Evolutionary conservation across 2,888 invertebrate genomes (phyloP), one percentile per base, ranked within the genome.

Genomic region (Lithodes maja): DNA sequence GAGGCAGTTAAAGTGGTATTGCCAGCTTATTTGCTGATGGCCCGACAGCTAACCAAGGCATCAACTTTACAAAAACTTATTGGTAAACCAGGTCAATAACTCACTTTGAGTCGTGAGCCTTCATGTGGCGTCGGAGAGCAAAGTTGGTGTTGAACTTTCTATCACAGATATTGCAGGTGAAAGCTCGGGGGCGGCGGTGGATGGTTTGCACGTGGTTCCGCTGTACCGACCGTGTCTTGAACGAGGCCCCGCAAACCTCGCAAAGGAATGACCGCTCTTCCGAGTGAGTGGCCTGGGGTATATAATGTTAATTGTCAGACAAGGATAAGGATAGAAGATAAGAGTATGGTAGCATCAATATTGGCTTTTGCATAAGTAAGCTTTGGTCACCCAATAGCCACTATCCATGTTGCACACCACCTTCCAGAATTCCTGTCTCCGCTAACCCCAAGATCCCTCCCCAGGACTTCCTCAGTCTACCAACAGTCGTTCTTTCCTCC

Each of bases 181-280:
- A 93, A 0, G 94, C 92, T 1, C 93, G 92, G 0, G 94, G 94
- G 88, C 94, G 94, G 55, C 93, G 92, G 92, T 94, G 94, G 80
- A 94, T 93, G 33, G 93, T 93, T 80, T 93, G 92, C 5, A 94
- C 93, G 90, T 94, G 94, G 88, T 94, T 94, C 54, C 93, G 92
- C 91, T 94, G 94, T 1, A 93, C 93, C 0, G 93, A 93, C 33
- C 93, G 93, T 0, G 94, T 94, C 92, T 93, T 95, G 94, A 94
- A 93, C 93, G 94, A 90, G 93, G 94, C 94, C n/a, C 95, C 95
- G 92, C 95, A 95, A 9, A 94, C 93, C 89, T 95, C 94, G 92
- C 95, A 95, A 68, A 95, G 94, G 92, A 94, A 94, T 0, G 94
- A 93, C 7, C 95, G 93, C 1, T 93, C 93, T 55, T 94, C 94